Evolutionary conservation across 2,888 invertebrate species (phyloP).

Genomic region (Leptopilina syphax): DNA sequence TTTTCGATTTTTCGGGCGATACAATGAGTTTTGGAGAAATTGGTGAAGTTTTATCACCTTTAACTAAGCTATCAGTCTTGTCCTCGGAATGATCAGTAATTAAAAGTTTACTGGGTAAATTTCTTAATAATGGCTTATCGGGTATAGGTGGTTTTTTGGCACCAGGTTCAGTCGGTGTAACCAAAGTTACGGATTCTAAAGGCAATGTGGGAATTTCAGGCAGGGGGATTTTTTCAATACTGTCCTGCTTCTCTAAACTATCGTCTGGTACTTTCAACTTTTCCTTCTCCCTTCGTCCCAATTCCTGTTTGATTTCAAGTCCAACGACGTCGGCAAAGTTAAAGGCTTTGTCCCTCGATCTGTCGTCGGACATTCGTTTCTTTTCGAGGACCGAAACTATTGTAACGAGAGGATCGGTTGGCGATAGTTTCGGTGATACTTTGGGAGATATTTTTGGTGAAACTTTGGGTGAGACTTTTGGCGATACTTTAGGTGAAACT

Average conservation of each 20-base stretch:
- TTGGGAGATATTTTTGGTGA: slow-evolving; percentile 58
- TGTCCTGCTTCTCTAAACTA: slow-evolving; percentile 71
- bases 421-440: slow-evolving; percentile 63
- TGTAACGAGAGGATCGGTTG: slow-evolving; percentile 68
- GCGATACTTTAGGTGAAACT: slow-evolving; percentile 59
- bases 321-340: slow-evolving; percentile 71
- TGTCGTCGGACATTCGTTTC: slow-evolving; percentile 61
- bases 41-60: slow-evolving; percentile 44
- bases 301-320: slow-evolving; percentile 70
- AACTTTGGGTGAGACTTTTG: slow-evolving; percentile 53
- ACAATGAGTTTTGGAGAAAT: slow-evolving; percentile 54
- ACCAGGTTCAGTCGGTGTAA: slow-evolving; percentile 24
- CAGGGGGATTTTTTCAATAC: slow-evolving; percentile 73
- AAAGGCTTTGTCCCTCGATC: slow-evolving; percentile 54
- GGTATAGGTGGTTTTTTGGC: slow-evolving; percentile 56
- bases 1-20: slow-evolving; percentile 61
- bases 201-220: slow-evolving; percentile 69
- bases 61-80: slow-evolving; percentile 47
- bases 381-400: slow-evolving; percentile 70
- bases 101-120: slow-evolving; percentile 46
- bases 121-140: slow-evolving; percentile 50
- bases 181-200: slow-evolving; percentile 52
- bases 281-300: slow-evolving; percentile 67
- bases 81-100: slow-evolving; percentile 53
- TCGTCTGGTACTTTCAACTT: slow-evolving; percentile 68